Percentiles rank a stretch among this genome's conserved stretches.
These are phyloP conservation scores for Ptilonorhynchus violaceus DNA, from an alignment of 2,113 vertebrate genomes.

Conservation along the genomic window DNA sequence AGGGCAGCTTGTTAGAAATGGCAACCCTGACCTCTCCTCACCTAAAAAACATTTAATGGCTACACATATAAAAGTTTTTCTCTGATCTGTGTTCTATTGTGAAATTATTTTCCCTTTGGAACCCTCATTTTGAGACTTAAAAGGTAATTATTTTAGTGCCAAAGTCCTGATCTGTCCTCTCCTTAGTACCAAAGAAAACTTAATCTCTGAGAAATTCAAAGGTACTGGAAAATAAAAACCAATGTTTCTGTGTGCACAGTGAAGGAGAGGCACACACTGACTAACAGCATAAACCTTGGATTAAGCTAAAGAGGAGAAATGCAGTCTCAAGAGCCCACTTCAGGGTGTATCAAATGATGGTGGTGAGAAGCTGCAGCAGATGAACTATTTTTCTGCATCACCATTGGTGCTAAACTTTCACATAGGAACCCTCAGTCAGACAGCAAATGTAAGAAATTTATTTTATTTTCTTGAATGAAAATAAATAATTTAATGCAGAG, in stretches of 20 bases:
- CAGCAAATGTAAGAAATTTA: background rate
- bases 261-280: rapidly evolving
- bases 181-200: background rate
- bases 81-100: background rate
- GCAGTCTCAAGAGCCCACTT: background rate
- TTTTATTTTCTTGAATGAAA: background rate
- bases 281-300: background rate
- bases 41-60: background rate
- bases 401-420: background rate
- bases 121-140: background rate
- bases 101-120: background rate
- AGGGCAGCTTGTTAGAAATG: rapidly evolving
- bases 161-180: background rate
- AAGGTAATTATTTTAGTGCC: background rate
- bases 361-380: background rate
- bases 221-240: background rate
- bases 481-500: background rate
- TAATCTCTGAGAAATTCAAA: background rate
- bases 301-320: background rate
- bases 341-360: too few species aligned
- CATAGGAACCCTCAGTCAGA: background rate
- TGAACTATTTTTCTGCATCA: background rate
- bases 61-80: background rate
- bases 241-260: background rate
- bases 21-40: background rate